Conservation (phyloP, 2,797 vertebrate genomes). For the Neoniphon sammara region DNA sequence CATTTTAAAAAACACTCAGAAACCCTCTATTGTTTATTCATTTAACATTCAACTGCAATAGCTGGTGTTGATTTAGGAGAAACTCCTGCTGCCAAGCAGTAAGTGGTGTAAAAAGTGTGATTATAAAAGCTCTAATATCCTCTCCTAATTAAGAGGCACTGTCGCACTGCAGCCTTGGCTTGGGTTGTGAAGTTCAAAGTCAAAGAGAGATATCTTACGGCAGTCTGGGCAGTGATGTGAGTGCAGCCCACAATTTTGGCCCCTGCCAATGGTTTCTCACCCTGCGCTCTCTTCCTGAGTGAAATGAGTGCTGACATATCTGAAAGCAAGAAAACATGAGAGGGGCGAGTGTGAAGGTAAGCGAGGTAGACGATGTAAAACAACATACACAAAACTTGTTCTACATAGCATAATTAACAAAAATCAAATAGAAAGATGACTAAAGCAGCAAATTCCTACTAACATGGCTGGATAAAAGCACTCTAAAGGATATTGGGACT, state of each 20-base stretch:
- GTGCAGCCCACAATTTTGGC: constrained; percentile 97
- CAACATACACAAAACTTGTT: not conserved
- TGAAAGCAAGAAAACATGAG: constrained; percentile 54
- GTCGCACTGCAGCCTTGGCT: constrained; percentile 14
- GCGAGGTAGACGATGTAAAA: not conserved
- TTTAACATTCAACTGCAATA: not conserved
- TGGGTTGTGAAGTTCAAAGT: constrained; percentile 9
- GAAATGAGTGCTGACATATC: constrained; percentile 96
- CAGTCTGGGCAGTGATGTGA: constrained; percentile 97
- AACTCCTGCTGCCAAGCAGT: not conserved
- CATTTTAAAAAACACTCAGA: not conserved
- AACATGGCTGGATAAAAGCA: too few species aligned
- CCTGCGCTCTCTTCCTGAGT: constrained; percentile 95
- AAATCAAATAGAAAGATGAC: too few species aligned
- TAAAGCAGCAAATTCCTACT: too few species aligned
- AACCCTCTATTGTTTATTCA: not conserved
- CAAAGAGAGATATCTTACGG: constrained; percentile 83
- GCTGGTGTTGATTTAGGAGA: not conserved
- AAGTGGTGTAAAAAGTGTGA: constrained; percentile 14
- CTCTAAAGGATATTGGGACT: too few species aligned
- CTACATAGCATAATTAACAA: too few species aligned
- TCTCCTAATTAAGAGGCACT: constrained; percentile 17
- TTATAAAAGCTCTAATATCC: constrained; percentile 4
- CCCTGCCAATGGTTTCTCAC: constrained; percentile 95
- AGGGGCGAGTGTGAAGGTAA: constrained; percentile 20